Base-by-base conservation (phyloP, 2,113 vertebrate species). In the Lamprotornis superbus region DNA sequence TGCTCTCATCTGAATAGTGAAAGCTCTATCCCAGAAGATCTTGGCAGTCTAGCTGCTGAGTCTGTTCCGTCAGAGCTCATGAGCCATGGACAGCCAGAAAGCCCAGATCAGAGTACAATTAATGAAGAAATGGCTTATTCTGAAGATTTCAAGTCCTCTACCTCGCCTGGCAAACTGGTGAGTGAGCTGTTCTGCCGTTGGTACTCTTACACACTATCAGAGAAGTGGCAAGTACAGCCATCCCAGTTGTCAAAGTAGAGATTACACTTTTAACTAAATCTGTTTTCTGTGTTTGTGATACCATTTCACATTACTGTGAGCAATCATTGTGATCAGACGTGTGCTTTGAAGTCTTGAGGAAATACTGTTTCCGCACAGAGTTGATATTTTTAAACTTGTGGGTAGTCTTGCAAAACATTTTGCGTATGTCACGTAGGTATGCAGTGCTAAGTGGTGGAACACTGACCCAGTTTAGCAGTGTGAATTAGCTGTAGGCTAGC, bases 1-100 rank as follows among this genome's bases (percentile, higher is more conserved):
- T 98, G 97, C 83, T 98, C 98, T 95, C 98, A 97, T 37, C 95
- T 96, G 55, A 98, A 98, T 87, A 98, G 98, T 78, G 98, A 98
- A 95, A 98, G 91, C 64, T 98, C 97, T 25, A 88, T 96, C 67
- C 97, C 98, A 37, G 98, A 98, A 96, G 98, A 98, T 50, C 46
- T 98, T 75, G 97, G 93, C 95, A 98, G 98, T 44, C 90, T 89
- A 49, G 87, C 97, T 94, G 94, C 88, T 61, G 95, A 97, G n/a
- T 96, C 33, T 42, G 64, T 95, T 28, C 94, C 94, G 1, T 98
- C 98, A 44, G 98, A 98, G 42, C 87, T 97, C 89, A 19, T 86
- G 84, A 93, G 89, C 87, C 88, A 87, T 33, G 57, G 49, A 15
- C 95, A 91, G 92, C 95, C 61, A 52, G 97, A 84, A 90, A 98